Evolutionary conservation across 1,140 invertebrate species (phyloP), one percentile per base, ranked within the genome.

Genomic region (Macrobrachium nipponense): DNA sequence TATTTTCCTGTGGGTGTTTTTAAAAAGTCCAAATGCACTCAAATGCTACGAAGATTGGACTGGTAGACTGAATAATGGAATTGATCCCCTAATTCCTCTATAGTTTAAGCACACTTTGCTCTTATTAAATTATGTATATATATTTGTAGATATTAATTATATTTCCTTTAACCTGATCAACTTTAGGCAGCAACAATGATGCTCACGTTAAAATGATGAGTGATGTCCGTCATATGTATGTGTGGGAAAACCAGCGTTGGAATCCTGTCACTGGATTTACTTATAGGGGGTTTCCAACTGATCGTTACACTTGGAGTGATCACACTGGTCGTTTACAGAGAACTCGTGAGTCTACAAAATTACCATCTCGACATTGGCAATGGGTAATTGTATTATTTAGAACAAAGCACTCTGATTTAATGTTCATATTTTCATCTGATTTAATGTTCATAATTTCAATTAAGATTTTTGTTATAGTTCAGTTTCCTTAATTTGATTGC

Each of bases 191-290:
- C 89, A 93, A 92, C 23, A 93, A 93, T 87, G 95, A 93, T 89
- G 92, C 93, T 20, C 95, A 94, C 85, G 94, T 96, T 58, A 93
- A 96, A 91, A 90, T 94, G 6, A 96, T 97, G 95, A 93, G 93
- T 23, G 96, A 97, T 90, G 95, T 94, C 12, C 95, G 96, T 90
- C 95, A 94, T 89, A 96, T 96, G 91, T 95, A 95, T 90, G 95
- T 97, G 8, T 98, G 98, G 91, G 97, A 98, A 92, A 98, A 98
- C 91, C 97, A 98, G 91, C 93, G 96, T 75, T 98, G 97, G 97
- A 98, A 97, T 93, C 96, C 95, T 12, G 92, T 98, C 1, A 95
- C 95, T 86, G 97, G 97, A 20, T 98, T 97, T 90, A 96, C 96
- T 2, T 93, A 94, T 12, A 94, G 95, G 90, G 95, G 96, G 44